Evolutionary conservation across 2,888 invertebrate genomes (phyloP), one percentile per base, ranked within the genome.

Genomic region (Xanthia togata): DNA sequence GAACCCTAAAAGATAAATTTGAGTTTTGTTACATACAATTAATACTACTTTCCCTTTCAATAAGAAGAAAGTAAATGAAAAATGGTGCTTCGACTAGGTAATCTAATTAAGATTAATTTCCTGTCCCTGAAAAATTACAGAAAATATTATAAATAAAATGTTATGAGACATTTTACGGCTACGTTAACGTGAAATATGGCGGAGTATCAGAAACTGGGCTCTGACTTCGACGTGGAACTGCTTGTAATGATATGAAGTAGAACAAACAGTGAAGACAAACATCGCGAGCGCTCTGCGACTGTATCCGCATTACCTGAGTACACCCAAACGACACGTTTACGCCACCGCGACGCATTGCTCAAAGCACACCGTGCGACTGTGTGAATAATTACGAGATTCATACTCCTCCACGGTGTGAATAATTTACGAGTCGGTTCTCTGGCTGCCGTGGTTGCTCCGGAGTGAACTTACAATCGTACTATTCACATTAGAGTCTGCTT

Each of bases 311-410:
- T 55, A 50, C 70, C 69, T 11, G 60, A 76, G 70, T 73, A 75
- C 73, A 86, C 76, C 65, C 38, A 73, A 74, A 83, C 86, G 79
- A 74, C 67, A 79, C 72, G 55, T 79, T 82, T 50, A 82, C 73
- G 55, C 65, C 70, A 71, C 75, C 65, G 76, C 86, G 60, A 64
- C 72, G 77, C 75, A 72, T 55, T 63, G 74, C 83, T 79, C 74
- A 79, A 70, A 78, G 78, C 72, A 44, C 68, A 70, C 72, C 44
- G 65, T 50, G 62, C 38, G 73, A 55, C 77, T 74, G 68, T 70
- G 77, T 77, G 86, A 86, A 88, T 88, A 88, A 88, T 86, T 88
- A 76, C 79, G 70, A 80, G 82, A 78, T 80, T 67, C 73, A 73
- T 80, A 74, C 60, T 76, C 65, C 63, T 76, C 64, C 44, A 70